phyloP scores from a whole-genome alignment of 2,113 vertebrate genomes.

The Clarias batrachus region DNA sequence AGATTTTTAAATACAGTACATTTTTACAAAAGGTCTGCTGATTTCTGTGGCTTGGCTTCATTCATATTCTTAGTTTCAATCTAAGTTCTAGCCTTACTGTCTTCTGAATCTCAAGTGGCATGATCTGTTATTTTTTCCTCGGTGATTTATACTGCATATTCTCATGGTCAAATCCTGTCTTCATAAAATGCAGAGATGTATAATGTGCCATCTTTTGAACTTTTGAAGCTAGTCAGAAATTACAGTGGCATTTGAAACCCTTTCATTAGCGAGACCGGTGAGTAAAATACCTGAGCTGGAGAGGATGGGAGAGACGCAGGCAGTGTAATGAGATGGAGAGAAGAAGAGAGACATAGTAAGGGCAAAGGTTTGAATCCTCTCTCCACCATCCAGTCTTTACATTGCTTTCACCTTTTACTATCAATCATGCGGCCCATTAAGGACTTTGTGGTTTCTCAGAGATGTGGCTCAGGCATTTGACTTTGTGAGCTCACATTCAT shows the following conservation, averaged over 20 bases:
- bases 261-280: constrained; percentile 56
- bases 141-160: neutral
- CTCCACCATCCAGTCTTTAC: constrained; percentile 32
- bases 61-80: neutral
- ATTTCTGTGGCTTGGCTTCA: neutral
- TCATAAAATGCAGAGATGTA: constrained; percentile 46
- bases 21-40: neutral
- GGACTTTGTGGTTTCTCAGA: constrained; percentile 5
- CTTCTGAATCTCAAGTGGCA: neutral
- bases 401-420: constrained; percentile 44
- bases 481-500: neutral
- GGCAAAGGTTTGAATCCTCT: constrained; percentile 31
- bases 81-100: neutral
- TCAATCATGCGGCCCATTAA: constrained; percentile 49
- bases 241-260: constrained; percentile 60
- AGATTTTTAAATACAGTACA: neutral
- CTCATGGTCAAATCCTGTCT: constrained; percentile 17
- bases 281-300: constrained; percentile 39
- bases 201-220: constrained; percentile 53
- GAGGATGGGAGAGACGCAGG: constrained; percentile 28
- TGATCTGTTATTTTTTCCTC: neutral
- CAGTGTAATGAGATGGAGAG: constrained; percentile 49
- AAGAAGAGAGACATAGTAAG: neutral
- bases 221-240: constrained; percentile 59
- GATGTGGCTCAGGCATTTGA: neutral